Evolutionary conservation across 2,888 invertebrate species (phyloP), one percentile per base, ranked within the genome.

Genomic region (Tachina fera): DNA sequence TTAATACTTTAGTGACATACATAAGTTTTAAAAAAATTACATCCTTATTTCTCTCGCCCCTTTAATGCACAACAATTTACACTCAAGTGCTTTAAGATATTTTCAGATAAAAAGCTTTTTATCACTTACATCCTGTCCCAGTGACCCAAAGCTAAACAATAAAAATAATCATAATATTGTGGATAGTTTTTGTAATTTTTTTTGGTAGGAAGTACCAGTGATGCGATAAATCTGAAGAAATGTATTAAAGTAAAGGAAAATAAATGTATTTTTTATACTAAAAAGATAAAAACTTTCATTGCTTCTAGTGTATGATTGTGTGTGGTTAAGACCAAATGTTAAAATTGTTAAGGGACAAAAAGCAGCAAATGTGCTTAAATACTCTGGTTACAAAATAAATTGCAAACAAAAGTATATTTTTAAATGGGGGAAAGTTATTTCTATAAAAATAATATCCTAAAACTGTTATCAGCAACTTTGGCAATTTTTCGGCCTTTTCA

Each of bases 161-260:
- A 74, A 68, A 83, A 61, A 78, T 68, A 83, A 74, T 74, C 71
- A 58, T 67, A 31, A 74, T 9, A 16, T 39, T 41, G 56, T 41
- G 49, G 56, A n/a, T 70, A 47, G 61, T 31, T 31, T 31, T 31
- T 31, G 31, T 31, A 6, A 31, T 5, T 31, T 31, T 31, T 31
- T 31, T 31, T 31, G 2, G 43, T 41, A 77, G 49, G 49, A 67
- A 68, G 6, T 31, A 41, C 22, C 49, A 60, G 9, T 51, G 11
- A 65, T 76, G 65, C 39, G 65, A 14, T 74, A 10, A 60, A 16
- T 39, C 22, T 47, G 19, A 45, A 16, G n/a, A 43, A 70, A 19
- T 53, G 5, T 14, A 51, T 41, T 13, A 19, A 51, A 43, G 41
- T 8, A 10, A 56, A 56, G 47, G 47, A 49, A 5, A 49, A 14